These are phyloP conservation scores for Aurelia coerulea DNA, from an alignment of 30 jellyfish, hydroid and myxozoan species.

Conservation along the genomic window DNA sequence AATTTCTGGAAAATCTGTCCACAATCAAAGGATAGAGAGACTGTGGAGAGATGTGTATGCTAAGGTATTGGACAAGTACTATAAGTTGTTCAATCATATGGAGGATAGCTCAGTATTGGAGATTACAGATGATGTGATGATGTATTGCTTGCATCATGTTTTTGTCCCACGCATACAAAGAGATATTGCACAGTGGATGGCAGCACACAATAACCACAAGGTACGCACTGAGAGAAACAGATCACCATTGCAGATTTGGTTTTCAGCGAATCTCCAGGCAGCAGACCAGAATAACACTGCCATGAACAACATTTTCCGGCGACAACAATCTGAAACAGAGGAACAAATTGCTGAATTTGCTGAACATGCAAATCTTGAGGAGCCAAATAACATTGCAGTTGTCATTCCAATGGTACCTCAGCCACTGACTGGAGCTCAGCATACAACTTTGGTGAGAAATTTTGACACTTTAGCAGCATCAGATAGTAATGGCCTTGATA, in stretches of 20 bases:
- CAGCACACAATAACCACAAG: constrained; percentile 35
- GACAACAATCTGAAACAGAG: neutral
- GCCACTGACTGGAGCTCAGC: constrained; percentile 51
- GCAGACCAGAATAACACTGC: constrained; percentile 30
- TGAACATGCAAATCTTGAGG: constrained; percentile 6
- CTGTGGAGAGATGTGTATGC: constrained; percentile 62
- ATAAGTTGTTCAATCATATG: constrained; percentile 23
- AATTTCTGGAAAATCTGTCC: constrained; percentile 37
- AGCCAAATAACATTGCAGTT: constrained; percentile 31
- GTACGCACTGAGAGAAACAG: constrained; percentile 36
- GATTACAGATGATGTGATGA: constrained; percentile 13
- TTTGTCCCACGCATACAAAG: constrained; percentile 23
- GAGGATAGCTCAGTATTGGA: constrained; percentile 14
- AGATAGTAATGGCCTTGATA: constrained; percentile 27
- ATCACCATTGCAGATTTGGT: constrained; percentile 53
- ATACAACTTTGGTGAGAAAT: neutral
- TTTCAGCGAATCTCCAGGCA: constrained; percentile 2
- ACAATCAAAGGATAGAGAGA: constrained; percentile 52
- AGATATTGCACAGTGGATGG: constrained; percentile 19
- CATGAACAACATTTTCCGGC: constrained; percentile 23
- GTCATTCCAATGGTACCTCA: constrained; percentile 24
- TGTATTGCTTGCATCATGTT: constrained; percentile 45
- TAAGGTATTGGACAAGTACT: constrained; percentile 29
- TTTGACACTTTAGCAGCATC: constrained; percentile 20
- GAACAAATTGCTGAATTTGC: neutral